Evolutionary conservation across 1,140 invertebrate species (phyloP).

Genomic region (Hirudo medicinalis): DNA sequence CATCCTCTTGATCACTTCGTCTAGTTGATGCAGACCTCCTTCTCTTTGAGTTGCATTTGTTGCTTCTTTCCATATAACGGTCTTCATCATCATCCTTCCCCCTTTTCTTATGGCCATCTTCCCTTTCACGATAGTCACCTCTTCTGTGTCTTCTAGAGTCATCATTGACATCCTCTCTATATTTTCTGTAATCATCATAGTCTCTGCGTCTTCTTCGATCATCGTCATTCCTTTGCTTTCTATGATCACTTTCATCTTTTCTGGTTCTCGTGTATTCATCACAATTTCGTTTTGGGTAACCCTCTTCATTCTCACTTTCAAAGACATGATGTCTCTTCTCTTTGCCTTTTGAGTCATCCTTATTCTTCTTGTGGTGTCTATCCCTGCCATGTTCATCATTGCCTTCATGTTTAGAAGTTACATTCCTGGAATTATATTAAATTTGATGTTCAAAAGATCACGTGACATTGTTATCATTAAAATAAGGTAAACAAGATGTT

Average conservation of each 20-base stretch:
- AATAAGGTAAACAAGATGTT: too few relatives aligned
- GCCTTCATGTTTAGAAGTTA: too few relatives aligned
- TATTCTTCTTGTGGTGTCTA: not conserved
- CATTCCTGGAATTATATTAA: too few relatives aligned
- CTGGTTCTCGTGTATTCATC: not conserved
- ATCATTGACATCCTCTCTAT: not conserved
- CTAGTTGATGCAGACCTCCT: not conserved
- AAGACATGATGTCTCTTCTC: not conserved
- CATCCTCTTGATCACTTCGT: not conserved
- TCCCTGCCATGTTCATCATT: too few relatives aligned
- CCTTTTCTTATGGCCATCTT: not conserved
- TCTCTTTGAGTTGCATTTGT: too few relatives aligned
- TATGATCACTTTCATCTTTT: not conserved
- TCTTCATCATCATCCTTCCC: constrained; percentile 1
- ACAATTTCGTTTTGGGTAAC: not conserved
- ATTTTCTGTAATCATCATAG: not conserved
- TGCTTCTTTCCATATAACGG: not conserved
- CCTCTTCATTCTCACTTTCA: not conserved
- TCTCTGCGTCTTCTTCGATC: not conserved
- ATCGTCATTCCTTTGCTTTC: too few relatives aligned
- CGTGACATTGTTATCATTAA: too few relatives aligned
- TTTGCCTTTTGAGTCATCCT: not conserved
- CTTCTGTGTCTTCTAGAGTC: constrained; percentile 3
- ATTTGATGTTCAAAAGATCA: too few relatives aligned
- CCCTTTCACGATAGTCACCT: not conserved